These are phyloP conservation scores for Oegoconia quadripuncta DNA, from an alignment of 2,888 invertebrate species.

Conservation along the genomic window DNA sequence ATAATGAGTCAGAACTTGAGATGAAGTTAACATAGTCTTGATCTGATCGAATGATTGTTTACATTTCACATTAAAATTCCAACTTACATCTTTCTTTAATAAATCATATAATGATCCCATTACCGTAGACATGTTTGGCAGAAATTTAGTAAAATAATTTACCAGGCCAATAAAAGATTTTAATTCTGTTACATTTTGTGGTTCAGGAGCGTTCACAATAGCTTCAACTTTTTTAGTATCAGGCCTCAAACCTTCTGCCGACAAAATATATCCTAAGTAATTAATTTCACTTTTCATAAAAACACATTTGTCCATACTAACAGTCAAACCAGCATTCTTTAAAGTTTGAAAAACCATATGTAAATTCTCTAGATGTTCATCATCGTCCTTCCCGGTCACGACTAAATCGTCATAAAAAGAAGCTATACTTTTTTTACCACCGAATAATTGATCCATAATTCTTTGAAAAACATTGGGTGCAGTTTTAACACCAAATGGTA, in stretches of 20 bases:
- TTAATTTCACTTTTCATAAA: background rate
- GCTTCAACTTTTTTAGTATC: background rate
- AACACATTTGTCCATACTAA: background rate
- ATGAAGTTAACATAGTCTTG: background rate
- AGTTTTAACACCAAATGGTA: background rate
- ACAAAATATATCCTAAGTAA: background rate
- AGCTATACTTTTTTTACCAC: background rate
- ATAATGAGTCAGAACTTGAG: background rate
- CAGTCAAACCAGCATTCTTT: background rate
- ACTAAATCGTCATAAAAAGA: conserved; percentile 1
- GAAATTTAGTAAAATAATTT: background rate
- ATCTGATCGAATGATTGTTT: background rate
- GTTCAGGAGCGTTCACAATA: background rate
- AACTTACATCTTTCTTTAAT: background rate
- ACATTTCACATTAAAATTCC: background rate
- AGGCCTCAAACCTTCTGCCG: background rate
- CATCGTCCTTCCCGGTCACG: background rate
- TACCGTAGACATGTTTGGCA: background rate
- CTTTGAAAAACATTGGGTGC: background rate
- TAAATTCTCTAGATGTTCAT: background rate
- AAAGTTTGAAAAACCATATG: background rate
- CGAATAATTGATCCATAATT: background rate
- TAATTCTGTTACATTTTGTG: background rate
- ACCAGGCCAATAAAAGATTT: conserved; percentile 1
- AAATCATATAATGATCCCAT: background rate